Conservation (phyloP, 2,888 invertebrate species). For the Apamea anceps region DNA sequence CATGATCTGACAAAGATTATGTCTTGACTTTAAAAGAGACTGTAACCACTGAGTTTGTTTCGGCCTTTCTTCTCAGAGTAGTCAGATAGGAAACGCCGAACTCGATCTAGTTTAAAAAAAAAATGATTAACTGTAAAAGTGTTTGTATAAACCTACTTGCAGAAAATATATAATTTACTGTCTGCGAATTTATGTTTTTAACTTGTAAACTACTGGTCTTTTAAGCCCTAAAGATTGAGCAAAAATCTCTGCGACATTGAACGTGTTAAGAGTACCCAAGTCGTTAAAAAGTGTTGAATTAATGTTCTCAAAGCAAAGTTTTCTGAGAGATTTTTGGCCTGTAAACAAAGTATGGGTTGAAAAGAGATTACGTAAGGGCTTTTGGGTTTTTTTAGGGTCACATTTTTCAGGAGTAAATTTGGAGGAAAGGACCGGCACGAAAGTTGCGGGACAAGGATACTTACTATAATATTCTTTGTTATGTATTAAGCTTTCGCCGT, state of each 20-base stretch:
- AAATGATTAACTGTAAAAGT: too few species aligned
- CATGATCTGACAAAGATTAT: too few species aligned
- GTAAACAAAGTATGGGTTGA: slow-evolving; percentile 65
- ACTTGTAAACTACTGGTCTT: background rate
- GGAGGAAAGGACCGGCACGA: slow-evolving; percentile 18
- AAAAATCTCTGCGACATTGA: slow-evolving; percentile 43
- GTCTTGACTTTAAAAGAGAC: too few species aligned
- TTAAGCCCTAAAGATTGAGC: slow-evolving; percentile 22
- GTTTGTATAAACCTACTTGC: too few species aligned
- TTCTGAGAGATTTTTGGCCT: slow-evolving; percentile 52
- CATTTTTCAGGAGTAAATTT: slow-evolving; percentile 48
- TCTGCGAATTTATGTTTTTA: slow-evolving; percentile 5
- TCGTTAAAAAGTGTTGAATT: slow-evolving; percentile 54
- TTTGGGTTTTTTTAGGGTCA: slow-evolving; percentile 46
- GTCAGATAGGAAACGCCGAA: too few species aligned
- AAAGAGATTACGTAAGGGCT: slow-evolving; percentile 59
- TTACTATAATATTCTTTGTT: slow-evolving; percentile 51
- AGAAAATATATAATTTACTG: too few species aligned
- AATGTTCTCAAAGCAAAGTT: slow-evolving; percentile 56
- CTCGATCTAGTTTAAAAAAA: too few species aligned
- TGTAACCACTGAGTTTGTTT: too few species aligned
- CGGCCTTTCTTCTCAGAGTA: too few species aligned
- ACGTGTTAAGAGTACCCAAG: slow-evolving; percentile 47
- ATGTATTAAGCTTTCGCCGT: slow-evolving; percentile 15
- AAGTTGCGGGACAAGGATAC: slow-evolving; percentile 24